Percentiles rank a stretch among this genome's conserved stretches.
Evolutionary conservation across 2,797 vertebrate species (phyloP).

Genomic region (Champsocephalus gunnari): DNA sequence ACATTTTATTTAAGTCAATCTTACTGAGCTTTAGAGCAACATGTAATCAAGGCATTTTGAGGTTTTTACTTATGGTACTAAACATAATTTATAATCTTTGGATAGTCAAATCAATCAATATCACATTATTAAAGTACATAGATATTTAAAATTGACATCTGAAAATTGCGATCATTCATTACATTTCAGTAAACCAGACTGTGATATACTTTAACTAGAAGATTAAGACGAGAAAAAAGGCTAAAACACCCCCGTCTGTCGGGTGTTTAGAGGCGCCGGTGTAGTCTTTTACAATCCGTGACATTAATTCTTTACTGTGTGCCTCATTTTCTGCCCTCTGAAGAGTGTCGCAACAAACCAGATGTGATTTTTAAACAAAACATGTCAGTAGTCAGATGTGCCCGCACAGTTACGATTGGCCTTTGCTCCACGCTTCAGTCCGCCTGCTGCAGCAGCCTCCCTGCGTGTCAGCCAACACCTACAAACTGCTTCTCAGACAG

Average conservation of each 20-base stretch:
- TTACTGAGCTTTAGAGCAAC: neutral
- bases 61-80: neutral
- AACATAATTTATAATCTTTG: neutral
- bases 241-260: slow-evolving; percentile 19
- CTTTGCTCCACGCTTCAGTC: slow-evolving; percentile 55
- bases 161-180: neutral
- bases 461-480: slow-evolving; percentile 76
- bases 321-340: slow-evolving; percentile 70
- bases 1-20: neutral
- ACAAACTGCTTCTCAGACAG: slow-evolving; percentile 64
- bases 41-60: neutral
- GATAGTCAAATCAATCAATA: neutral
- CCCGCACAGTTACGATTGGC: slow-evolving; percentile 58
- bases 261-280: slow-evolving; percentile 51
- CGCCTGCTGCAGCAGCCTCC: slow-evolving; percentile 55
- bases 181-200: slow-evolving; percentile 4
- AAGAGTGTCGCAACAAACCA: slow-evolving; percentile 73
- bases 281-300: slow-evolving; percentile 68
- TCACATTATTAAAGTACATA: neutral
- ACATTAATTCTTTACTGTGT: slow-evolving; percentile 73
- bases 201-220: slow-evolving; percentile 24
- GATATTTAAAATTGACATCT: neutral
- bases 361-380: slow-evolving; percentile 77
- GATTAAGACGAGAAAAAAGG: slow-evolving; percentile 18
- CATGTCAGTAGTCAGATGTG: slow-evolving; percentile 63